These are phyloP conservation scores for Chrysemys picta DNA, from an alignment of 2,113 vertebrate genomes.

Conservation along the genomic window DNA sequence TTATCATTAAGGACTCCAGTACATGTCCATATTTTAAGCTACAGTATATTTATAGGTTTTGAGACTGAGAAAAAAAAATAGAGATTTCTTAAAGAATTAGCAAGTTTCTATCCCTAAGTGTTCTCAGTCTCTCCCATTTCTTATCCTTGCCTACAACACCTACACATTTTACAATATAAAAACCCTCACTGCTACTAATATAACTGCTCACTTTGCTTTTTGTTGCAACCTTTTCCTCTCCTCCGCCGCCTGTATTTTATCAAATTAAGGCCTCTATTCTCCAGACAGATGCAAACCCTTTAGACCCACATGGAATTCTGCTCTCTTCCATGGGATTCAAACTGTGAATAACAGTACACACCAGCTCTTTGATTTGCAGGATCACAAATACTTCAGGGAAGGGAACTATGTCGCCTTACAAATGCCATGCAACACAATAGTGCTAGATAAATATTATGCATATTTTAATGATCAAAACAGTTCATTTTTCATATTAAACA, in stretches of 20 bases:
- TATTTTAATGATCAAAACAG: background rate
- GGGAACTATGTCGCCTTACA: fast-evolving
- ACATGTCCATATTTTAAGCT: background rate
- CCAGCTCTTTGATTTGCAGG: background rate
- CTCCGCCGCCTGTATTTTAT: background rate
- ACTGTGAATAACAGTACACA: background rate
- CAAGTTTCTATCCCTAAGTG: background rate
- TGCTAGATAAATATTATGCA: fast-evolving
- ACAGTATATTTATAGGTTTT: too few relatives aligned
- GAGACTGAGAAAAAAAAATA: background rate
- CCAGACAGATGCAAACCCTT: background rate
- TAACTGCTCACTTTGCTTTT: background rate
- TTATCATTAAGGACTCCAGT: background rate
- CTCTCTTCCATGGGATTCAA: background rate
- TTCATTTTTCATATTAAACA: background rate
- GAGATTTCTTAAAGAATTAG: background rate
- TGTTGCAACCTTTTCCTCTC: background rate
- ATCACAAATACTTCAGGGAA: background rate
- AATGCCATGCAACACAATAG: background rate
- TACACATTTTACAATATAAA: background rate
- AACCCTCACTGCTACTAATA: background rate
- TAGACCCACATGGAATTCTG: background rate
- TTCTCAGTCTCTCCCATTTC: background rate
- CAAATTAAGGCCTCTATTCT: background rate
- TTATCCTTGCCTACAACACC: background rate